Evolutionary conservation across 2,113 vertebrate species (phyloP).

Genomic region (Atherinomorus stipes): DNA sequence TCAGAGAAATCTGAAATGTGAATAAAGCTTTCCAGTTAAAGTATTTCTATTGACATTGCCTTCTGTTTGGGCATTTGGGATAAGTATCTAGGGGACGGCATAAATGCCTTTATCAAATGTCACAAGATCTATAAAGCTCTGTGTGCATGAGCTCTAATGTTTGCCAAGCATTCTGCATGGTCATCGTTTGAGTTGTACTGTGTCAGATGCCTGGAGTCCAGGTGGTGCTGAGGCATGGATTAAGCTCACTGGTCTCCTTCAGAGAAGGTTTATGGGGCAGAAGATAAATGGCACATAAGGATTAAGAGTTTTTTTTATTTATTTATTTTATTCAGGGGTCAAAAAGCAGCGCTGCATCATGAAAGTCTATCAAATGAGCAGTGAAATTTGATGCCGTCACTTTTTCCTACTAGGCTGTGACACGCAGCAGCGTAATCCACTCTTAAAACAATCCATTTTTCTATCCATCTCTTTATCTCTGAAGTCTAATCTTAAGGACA

Average conservation of each 20-base stretch:
- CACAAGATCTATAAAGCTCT: slow-evolving; percentile 36
- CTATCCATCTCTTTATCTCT: background rate
- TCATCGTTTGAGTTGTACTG: slow-evolving; percentile 52
- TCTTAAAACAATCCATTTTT: slow-evolving; percentile 19
- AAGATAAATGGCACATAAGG: slow-evolving; percentile 41
- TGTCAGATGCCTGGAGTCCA: slow-evolving; percentile 50
- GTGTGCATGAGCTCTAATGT: slow-evolving; percentile 34
- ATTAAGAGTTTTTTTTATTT: slow-evolving; percentile 4
- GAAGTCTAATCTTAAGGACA: slow-evolving; percentile 31
- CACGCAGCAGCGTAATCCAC: slow-evolving; percentile 34
- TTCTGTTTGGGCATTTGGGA: slow-evolving; percentile 31
- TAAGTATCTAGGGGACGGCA: slow-evolving; percentile 34
- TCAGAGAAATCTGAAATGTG: slow-evolving; percentile 21
- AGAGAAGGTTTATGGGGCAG: slow-evolving; percentile 6
- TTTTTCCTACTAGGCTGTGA: slow-evolving; percentile 66
- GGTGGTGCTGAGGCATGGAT: slow-evolving; percentile 61
- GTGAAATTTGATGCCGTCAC: slow-evolving; percentile 65
- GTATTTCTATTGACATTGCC: slow-evolving; percentile 17
- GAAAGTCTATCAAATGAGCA: slow-evolving; percentile 53
- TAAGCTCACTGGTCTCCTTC: slow-evolving; percentile 40
- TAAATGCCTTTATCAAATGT: slow-evolving; percentile 41
- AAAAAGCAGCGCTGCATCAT: slow-evolving; percentile 41
- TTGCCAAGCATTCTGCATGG: slow-evolving; percentile 17
- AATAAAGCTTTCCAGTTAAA: slow-evolving; percentile 24
- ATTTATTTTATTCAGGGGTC: slow-evolving; percentile 21